phyloP scores from a whole-genome alignment of 2,797 vertebrate species.

The Halcyon badia region DNA sequence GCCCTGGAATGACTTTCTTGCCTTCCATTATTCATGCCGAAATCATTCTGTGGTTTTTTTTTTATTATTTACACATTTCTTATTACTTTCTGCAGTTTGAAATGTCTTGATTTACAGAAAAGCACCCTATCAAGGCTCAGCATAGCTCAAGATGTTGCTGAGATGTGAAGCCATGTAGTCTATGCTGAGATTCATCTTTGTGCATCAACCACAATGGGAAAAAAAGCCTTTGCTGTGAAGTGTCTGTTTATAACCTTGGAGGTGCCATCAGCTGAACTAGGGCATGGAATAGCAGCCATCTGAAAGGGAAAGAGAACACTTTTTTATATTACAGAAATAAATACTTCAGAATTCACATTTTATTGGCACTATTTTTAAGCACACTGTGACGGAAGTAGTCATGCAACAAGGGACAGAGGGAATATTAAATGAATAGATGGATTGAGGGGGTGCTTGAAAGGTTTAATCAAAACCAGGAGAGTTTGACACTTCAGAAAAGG shows the following conservation, averaged over 20 bases:
- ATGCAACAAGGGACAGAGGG: background rate
- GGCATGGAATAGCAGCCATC: background rate
- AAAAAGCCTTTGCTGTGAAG: background rate
- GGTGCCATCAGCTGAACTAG: background rate
- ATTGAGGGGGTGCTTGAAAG: background rate
- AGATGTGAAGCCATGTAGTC: background rate
- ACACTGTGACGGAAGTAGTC: background rate
- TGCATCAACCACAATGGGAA: background rate
- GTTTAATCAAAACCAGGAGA: background rate
- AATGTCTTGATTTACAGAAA: background rate
- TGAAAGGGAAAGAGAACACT: background rate
- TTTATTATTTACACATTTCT: background rate
- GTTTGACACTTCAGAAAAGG: background rate
- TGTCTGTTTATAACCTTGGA: background rate
- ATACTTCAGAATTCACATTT: background rate
- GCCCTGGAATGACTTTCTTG: background rate
- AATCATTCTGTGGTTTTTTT: background rate
- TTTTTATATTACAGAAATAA: background rate
- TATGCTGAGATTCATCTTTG: background rate
- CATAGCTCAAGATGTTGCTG: background rate
- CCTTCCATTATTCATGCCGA: background rate
- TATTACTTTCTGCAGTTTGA: background rate
- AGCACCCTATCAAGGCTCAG: background rate
- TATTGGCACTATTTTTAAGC: background rate
- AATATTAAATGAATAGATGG: background rate